Base-by-base conservation (phyloP, 2,113 vertebrate genomes). In the Crotalus tigris region DNA sequence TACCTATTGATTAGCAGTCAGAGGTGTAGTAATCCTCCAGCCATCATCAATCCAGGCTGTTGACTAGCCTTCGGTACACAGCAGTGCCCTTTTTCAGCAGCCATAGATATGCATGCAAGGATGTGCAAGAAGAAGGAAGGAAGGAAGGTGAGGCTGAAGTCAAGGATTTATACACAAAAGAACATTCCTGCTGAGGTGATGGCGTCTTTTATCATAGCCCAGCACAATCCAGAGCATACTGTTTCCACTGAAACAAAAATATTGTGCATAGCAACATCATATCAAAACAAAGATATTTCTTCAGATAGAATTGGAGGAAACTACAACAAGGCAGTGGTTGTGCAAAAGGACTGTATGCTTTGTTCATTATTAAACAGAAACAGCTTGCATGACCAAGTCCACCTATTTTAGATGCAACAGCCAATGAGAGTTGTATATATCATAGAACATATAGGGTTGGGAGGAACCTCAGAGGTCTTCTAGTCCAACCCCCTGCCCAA, bases 1-100 rank as follows among this genome's bases (percentile, higher is more conserved):
- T 97, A 98, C 97, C 97, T 98, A 98, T 98, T 97, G 98, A 99
- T 98, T 97, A 98, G 97, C 96, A 98, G 97, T 97, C 97, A 97
- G 96, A 95, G 93, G 97, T 97, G 97, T 97, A 98, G 98, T 98
- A 97, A 98, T 98, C 98, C 97, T 96, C 93, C 95, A 94, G 96
- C 97, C 97, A 96, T 97, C 98, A 98, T 98, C 98, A 97, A 98
- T 98, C 98, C 91, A 29, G 95, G 96, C 97, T 97, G 97, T 97
- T 98, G 97, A 97, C 97, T 93, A 94, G 97, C 96, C 96, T 96
- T 97, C 96, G 91, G 95, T 97, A 96, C 97, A 97, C 97, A 97
- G 96, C 96, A 96, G 97, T 96, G 97, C 96, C 97, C 97, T 98
- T 97, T 97, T 97, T 92, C 88, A 96, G 96, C 59, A 96, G 95